Base-by-base conservation (phyloP, 1,140 invertebrate genomes). In the Sycophaga agraensis region DNA sequence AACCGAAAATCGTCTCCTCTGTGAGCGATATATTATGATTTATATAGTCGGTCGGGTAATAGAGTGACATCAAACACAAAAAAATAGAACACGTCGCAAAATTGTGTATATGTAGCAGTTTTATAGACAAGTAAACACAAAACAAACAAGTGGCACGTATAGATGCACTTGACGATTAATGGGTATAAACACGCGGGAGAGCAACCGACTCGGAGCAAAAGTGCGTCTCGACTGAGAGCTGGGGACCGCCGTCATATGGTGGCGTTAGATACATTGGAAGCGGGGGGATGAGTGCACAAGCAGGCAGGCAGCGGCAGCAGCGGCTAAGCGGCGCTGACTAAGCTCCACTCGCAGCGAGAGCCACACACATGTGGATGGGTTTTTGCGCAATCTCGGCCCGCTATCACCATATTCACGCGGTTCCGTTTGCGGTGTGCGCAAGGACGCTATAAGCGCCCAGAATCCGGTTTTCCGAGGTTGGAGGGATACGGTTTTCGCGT, bases 321-420 rank as follows among this genome's bases (percentile, higher is more conserved):
- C n/a, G 22, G 19, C 24, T n/a, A n/a, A 4, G 22, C 12, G 2
- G 8, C 31, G 31, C 31, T 51, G 57, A 51, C 46, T 43, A 50
- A 59, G 37, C 28, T 35, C n/a, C n/a, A n/a, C n/a, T n/a, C n/a
- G n/a, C n/a, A n/a, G n/a, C n/a, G n/a, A n/a, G n/a, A n/a, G n/a
- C n/a, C n/a, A n/a, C 31, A 46, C 59, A 39, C 50, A 49, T 42
- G 22, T 59, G 57, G 35, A 40, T 46, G 21, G 19, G 14, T 28
- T 46, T 61, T 61, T 61, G 57, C 57, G 57, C 26, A 59, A 59
- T 59, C 34, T 6, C 26, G 48, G 14, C 12, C 5, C n/a, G 12
- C 16, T 17, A 12, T 45, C 45, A n/a, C 55, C 55, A 26, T 56
- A 56, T 28, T n/a, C n/a, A n/a, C n/a, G n/a, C n/a, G n/a, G n/a